Conservation (phyloP, 2,113 vertebrate species). For the Lepidothrix coronata region DNA sequence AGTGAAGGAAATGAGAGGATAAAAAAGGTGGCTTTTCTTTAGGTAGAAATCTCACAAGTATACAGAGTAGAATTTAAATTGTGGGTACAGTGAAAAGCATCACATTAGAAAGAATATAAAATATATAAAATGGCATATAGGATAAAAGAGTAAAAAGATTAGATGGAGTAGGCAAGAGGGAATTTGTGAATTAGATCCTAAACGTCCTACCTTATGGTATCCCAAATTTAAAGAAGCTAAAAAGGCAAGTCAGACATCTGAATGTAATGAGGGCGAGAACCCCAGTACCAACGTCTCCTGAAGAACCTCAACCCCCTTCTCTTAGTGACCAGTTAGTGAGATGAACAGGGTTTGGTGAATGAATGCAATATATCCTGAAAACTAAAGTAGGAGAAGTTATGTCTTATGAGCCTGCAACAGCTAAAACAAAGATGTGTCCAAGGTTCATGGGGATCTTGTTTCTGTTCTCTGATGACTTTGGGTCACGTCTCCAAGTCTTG, state of each 20-base stretch:
- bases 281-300: background rate
- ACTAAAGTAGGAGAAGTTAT: background rate
- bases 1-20: background rate
- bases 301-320: background rate
- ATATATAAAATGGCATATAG: background rate
- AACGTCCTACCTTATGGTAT: background rate
- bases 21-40: slow-evolving; percentile 21
- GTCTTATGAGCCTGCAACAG: background rate
- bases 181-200: background rate
- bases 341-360: rapidly evolving
- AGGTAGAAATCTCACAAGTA: background rate
- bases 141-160: background rate
- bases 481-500: background rate
- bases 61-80: background rate
- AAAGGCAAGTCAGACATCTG: background rate
- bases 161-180: background rate
- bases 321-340: background rate
- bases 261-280: background rate
- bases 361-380: background rate
- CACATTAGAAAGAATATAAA: slow-evolving; percentile 2
- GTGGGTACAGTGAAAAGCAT: background rate
- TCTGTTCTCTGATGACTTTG: background rate
- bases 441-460: background rate
- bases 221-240: background rate
- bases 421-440: background rate